A percentile compares a stretch with the other conserved stretches of the same genome.
Evolutionary conservation across 2,888 invertebrate genomes (phyloP).

Genomic region (Oxyteleia sp.): DNA sequence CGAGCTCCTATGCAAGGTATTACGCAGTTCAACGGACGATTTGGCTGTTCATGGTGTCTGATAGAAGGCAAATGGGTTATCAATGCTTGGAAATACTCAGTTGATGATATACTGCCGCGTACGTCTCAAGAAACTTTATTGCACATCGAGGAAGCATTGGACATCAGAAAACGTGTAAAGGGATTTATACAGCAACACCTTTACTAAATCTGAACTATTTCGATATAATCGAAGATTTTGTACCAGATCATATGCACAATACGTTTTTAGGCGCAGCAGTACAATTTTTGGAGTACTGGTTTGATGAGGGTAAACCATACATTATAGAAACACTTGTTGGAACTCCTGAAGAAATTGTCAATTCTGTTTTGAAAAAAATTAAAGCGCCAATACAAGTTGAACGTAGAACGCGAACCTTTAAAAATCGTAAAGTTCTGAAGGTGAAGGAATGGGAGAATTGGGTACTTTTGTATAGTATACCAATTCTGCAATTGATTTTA

Average conservation of each 20-base stretch:
- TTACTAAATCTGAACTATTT: constrained; percentile 44
- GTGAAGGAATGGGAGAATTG: constrained; percentile 43
- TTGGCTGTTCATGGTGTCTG: constrained; percentile 52
- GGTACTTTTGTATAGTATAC: constrained; percentile 28
- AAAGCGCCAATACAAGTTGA: constrained; percentile 7
- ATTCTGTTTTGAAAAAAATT: background rate
- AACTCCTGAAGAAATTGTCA: background rate
- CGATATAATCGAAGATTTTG: constrained; percentile 50
- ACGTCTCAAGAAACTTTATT: constrained; percentile 25
- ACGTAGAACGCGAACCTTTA: constrained; percentile 9
- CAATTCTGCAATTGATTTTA: constrained; percentile 13
- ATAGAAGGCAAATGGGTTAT: constrained; percentile 44
- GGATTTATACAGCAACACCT: constrained; percentile 33
- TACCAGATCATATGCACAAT: constrained; percentile 51
- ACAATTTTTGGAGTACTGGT: constrained; percentile 43
- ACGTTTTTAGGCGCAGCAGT: constrained; percentile 18
- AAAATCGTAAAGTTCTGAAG: background rate
- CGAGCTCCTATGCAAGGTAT: constrained; percentile 44
- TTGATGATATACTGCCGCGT: constrained; percentile 22
- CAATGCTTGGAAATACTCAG: constrained; percentile 53
- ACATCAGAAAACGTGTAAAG: constrained; percentile 19
- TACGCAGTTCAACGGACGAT: constrained; percentile 51
- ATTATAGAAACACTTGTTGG: no score
- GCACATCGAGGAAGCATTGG: constrained; percentile 25
- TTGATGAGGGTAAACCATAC: background rate